Percentiles rank a stretch among this genome's conserved stretches.
Evolutionary conservation across 2,888 invertebrate species (phyloP).

Genomic region (Clusia tigrina): DNA sequence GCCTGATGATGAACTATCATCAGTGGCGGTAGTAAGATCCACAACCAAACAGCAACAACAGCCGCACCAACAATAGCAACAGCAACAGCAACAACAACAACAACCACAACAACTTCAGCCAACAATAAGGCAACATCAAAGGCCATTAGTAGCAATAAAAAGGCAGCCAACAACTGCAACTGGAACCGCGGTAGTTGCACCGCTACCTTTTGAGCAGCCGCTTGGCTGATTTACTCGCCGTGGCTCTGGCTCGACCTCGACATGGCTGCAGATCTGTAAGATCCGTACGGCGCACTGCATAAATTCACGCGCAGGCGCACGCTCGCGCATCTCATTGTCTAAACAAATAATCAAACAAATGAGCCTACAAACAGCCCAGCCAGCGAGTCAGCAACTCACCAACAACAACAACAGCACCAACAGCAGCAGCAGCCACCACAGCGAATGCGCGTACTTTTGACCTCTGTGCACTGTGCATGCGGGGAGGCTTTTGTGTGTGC

Average conservation of each 20-base stretch:
- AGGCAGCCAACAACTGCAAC: slow-evolving; percentile 18
- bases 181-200: neutral
- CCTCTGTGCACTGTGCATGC: slow-evolving; percentile 18
- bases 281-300: slow-evolving; percentile 46
- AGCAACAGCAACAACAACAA: slow-evolving; percentile 13
- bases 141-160: slow-evolving; percentile 24
- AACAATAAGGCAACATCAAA: slow-evolving; percentile 13
- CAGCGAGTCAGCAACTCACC: neutral
- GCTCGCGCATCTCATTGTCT: slow-evolving; percentile 60
- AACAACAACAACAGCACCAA: slow-evolving; percentile 19
- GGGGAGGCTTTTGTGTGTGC: neutral
- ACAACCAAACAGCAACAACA: slow-evolving; percentile 27
- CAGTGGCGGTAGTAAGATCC: slow-evolving; percentile 17
- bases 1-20: slow-evolving; percentile 1
- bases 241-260: slow-evolving; percentile 16
- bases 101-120: slow-evolving; percentile 16
- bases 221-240: too few relatives aligned
- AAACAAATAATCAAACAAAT: slow-evolving; percentile 56
- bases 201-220: slow-evolving; percentile 2
- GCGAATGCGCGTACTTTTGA: slow-evolving; percentile 28
- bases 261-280: slow-evolving; percentile 14
- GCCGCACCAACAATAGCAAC: slow-evolving; percentile 17
- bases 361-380: slow-evolving; percentile 21
- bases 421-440: slow-evolving; percentile 26
- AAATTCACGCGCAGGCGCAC: slow-evolving; percentile 62